Base-by-base conservation (phyloP, 2,888 invertebrate species). In the Julus scanicus region DNA sequence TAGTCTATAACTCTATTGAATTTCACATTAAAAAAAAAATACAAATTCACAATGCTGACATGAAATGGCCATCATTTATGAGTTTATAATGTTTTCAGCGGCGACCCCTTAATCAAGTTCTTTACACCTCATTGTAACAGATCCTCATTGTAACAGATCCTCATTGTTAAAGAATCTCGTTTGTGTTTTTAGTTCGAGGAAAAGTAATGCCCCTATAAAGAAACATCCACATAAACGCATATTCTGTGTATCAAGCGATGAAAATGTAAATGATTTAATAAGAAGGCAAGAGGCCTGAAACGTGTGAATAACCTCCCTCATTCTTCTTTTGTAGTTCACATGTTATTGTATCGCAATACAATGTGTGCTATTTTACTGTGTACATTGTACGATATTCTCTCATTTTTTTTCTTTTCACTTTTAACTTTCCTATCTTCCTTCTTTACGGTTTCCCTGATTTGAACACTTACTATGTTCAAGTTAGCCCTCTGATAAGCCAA, bases 331-430 rank as follows among this genome's bases (percentile, higher is more conserved):
- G 37, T 37, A 11, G 5, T 83, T 39, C 13, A 83, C 83, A 15
- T 83, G 39, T 15, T 39, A 83, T 83, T 83, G 39, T 39, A 83
- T 44, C 87, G 29, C 48, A 80, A 11, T 39, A 40, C 40, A 84
- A 88, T 48, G 83, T 84, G 84, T 84, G 84, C 40, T 71, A 29
- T 44, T 48, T 37, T 40, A 20, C 87, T 80, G 44, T 84, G 17
- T n/a, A 84, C 20, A 20, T 84, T 39, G 80, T 88, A 17, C 8
- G 53, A 53, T 53, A 53, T 53, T 11, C 53, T 15, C 29, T 29
- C 29, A 29, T 29, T 29, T 29, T 29, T 29, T 29, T 29, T 29
- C 29, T 29, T 29, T 29, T 29, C 29, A 29, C 29, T 29, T 29
- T 29, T 29, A 29, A 29, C 17, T 29, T 53, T 6, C 53, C 53